A percentile compares a stretch with the other conserved stretches of the same genome.
Conservation (phyloP, 53 echinoderm and acorn worm genomes). For the Luidia sarsii region DNA sequence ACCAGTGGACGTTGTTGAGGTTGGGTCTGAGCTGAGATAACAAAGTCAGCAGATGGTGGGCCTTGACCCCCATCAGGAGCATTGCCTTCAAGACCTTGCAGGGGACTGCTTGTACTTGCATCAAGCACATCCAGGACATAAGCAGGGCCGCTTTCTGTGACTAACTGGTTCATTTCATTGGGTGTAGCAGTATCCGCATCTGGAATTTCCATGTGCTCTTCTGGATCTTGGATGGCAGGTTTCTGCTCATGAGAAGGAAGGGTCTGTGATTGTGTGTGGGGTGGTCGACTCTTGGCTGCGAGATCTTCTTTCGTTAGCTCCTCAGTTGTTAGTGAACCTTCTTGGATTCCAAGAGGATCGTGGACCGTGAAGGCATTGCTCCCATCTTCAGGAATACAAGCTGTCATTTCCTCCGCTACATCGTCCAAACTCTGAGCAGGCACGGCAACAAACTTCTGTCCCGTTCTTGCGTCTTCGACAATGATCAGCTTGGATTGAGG, state of each 20-base stretch:
- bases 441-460: constrained; percentile 46
- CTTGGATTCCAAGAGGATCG: no score
- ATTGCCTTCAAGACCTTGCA: constrained; percentile 5
- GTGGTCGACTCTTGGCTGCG: background rate
- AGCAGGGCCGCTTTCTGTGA: constrained; percentile 59
- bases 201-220: constrained; percentile 16
- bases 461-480: constrained; percentile 62
- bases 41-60: constrained; percentile 53
- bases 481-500: constrained; percentile 50
- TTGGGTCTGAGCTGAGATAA: constrained; percentile 42
- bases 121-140: constrained; percentile 7
- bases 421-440: constrained; percentile 59
- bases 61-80: background rate
- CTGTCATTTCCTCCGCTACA: constrained; percentile 51
- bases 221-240: background rate
- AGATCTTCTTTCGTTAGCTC: constrained; percentile 30
- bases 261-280: background rate
- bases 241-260: background rate
- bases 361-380: no score
- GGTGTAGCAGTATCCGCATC: background rate
- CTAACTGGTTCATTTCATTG: constrained; percentile 41
- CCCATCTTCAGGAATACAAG: constrained; percentile 14
- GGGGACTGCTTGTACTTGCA: background rate
- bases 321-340: constrained; percentile 15
- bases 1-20: constrained; percentile 43